These are phyloP conservation scores for Scaptodrosophila latifasciaeformis DNA, from an alignment of 2,888 invertebrate species.

Conservation along the genomic window DNA sequence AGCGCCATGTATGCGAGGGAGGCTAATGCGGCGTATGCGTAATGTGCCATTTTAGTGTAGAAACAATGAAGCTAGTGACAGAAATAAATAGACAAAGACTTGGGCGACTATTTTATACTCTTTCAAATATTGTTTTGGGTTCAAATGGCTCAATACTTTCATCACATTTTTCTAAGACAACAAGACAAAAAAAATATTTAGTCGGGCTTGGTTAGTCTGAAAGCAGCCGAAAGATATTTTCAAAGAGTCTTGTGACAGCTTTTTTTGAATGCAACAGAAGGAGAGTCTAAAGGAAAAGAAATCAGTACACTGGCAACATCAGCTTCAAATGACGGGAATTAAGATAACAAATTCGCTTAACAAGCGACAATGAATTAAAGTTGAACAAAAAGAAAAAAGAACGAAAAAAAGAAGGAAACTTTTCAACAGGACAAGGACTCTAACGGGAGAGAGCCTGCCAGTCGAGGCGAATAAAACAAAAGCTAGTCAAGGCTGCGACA, in stretches of 20 bases:
- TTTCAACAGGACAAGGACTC: conserved; percentile 27
- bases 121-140: background rate
- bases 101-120: too few relatives aligned
- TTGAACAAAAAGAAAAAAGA: conserved; percentile 9
- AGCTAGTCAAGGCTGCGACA: conserved; percentile 43
- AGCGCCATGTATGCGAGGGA: too few relatives aligned
- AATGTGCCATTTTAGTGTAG: conserved; percentile 24
- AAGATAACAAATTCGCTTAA: conserved; percentile 65
- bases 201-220: conserved; percentile 23
- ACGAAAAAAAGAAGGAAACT: conserved; percentile 41
- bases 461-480: conserved; percentile 55
- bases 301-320: too few relatives aligned
- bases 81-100: background rate
- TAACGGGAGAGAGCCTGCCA: background rate
- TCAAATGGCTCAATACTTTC: conserved; percentile 6
- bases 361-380: conserved; percentile 16
- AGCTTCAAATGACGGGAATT: conserved; percentile 66
- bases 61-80: conserved; percentile 3
- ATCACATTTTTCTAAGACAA: background rate
- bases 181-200: conserved; percentile 29
- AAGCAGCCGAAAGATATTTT: too few relatives aligned
- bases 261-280: too few relatives aligned
- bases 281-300: too few relatives aligned
- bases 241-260: too few relatives aligned
- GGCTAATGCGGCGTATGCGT: conserved; percentile 40